These are phyloP conservation scores for Myiozetetes cayanensis DNA, from an alignment of 2,113 vertebrate species.

Conservation along the genomic window DNA sequence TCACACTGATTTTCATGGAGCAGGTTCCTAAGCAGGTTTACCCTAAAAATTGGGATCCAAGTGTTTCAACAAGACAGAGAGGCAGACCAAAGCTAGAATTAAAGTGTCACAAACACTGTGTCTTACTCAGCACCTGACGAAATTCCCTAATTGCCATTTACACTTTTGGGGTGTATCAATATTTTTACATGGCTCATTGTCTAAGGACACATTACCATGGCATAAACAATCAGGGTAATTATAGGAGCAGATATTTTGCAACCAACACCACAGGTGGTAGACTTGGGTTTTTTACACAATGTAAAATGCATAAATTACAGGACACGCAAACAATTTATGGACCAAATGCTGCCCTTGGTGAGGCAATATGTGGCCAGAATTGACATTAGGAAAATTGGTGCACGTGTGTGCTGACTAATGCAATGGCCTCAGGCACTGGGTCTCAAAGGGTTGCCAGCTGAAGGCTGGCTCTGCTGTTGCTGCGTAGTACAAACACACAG, in stretches of 20 bases:
- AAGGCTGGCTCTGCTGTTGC: neutral
- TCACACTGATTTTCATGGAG: neutral
- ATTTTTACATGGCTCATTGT: neutral
- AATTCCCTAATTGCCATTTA: constrained; percentile 57
- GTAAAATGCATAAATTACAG: constrained; percentile 20
- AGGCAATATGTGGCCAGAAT: neutral
- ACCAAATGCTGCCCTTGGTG: neutral
- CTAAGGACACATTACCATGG: neutral
- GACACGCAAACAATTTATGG: neutral
- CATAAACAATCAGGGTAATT: constrained; percentile 27
- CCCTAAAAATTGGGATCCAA: neutral
- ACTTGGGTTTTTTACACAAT: neutral
- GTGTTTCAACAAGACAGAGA: neutral
- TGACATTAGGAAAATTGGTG: neutral
- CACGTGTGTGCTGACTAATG: constrained; percentile 3
- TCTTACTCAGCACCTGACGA: constrained; percentile 48
- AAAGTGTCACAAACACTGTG: neutral
- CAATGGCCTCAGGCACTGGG: neutral
- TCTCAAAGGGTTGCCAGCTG: neutral
- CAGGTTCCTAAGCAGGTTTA: neutral
- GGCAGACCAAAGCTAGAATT: neutral
- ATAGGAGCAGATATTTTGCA: constrained; percentile 28
- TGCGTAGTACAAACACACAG: neutral
- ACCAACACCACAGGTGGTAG: neutral
- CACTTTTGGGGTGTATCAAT: constrained; percentile 5